These are phyloP conservation scores for Neoitamus cyanurus DNA, from an alignment of 2,888 invertebrate species.

Conservation along the genomic window DNA sequence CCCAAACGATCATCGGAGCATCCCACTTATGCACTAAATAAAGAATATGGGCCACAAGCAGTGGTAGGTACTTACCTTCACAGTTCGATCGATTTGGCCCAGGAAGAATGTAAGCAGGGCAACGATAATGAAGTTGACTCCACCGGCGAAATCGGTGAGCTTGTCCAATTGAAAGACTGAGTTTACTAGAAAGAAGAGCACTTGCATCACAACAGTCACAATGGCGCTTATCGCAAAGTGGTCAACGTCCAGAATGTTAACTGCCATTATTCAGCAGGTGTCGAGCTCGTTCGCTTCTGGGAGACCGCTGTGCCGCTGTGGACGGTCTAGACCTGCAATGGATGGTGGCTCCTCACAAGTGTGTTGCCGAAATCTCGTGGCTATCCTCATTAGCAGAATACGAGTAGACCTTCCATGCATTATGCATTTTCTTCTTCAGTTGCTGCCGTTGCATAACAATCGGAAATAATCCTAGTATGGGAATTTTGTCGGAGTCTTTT, in stretches of 20 bases:
- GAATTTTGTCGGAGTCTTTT: neutral
- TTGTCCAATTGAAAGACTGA: conserved; percentile 89
- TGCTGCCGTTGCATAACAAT: neutral
- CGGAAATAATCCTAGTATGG: neutral
- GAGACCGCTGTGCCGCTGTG: neutral
- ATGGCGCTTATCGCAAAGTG: conserved; percentile 89
- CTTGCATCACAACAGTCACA: conserved; percentile 85
- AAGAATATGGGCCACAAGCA: neutral
- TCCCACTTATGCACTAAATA: conserved; percentile 13
- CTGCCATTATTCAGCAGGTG: conserved; percentile 59
- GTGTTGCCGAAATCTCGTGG: neutral
- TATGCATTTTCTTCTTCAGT: conserved; percentile 26
- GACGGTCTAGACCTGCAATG: neutral
- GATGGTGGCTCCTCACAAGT: conserved; percentile 12
- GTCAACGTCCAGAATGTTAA: conserved; percentile 78
- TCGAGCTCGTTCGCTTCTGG: neutral
- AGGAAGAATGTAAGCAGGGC: conserved; percentile 88
- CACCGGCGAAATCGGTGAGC: conserved; percentile 92
- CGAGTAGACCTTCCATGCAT: conserved; percentile 30
- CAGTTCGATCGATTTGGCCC: conserved; percentile 78
- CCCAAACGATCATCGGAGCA: neutral
- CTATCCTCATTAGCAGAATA: neutral
- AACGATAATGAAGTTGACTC: conserved; percentile 90
- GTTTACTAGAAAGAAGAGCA: conserved; percentile 88
- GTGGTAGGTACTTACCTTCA: conserved; percentile 68